phyloP scores from a whole-genome alignment of 2,888 invertebrate species.

The Nomada fabriciana region DNA sequence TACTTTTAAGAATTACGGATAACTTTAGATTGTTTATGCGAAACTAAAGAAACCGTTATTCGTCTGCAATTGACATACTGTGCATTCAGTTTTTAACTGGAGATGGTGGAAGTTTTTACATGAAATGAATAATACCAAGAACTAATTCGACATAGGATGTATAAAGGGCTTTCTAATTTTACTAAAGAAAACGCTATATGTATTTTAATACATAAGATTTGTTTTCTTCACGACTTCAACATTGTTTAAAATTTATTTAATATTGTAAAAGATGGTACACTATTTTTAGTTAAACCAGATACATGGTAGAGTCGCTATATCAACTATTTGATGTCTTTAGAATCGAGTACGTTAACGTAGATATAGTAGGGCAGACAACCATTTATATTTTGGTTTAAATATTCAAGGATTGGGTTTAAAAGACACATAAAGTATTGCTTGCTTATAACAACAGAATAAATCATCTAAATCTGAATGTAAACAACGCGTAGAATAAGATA shows the following conservation, averaged over 20 bases:
- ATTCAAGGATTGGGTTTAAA: slow-evolving; percentile 26
- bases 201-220: no score
- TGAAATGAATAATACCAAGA: no score
- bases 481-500: slow-evolving; percentile 24
- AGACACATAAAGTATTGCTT: slow-evolving; percentile 25
- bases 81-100: no score
- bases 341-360: slow-evolving; percentile 14
- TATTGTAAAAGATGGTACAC: no score
- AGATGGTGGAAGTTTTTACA: not conserved
- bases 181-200: no score
- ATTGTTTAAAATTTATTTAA: no score
- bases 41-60: slow-evolving; percentile 25
- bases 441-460: slow-evolving; percentile 13
- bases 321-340: slow-evolving; percentile 45
- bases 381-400: slow-evolving; percentile 42
- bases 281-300: no score
- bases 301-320: slow-evolving; percentile 19
- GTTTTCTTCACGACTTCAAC: no score
- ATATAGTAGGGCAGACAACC: not conserved
- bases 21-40: not conserved
- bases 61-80: slow-evolving; percentile 6
- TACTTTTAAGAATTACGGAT: slow-evolving; percentile 25
- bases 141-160: no score
- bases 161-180: no score
- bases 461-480: slow-evolving; percentile 8